Base-by-base conservation (phyloP, 1,140 invertebrate species). In the Ceratosolen solmsi region DNA sequence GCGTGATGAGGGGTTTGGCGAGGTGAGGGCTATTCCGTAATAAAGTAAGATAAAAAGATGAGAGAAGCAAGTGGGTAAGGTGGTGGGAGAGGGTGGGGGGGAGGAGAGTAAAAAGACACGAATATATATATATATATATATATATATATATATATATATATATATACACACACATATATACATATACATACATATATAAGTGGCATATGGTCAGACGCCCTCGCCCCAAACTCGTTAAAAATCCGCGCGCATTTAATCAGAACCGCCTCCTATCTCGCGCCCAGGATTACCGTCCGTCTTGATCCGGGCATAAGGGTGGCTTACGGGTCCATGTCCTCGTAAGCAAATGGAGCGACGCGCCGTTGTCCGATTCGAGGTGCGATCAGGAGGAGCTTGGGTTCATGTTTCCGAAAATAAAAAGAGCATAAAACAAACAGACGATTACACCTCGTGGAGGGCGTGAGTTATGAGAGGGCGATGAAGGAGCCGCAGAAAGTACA, bases 191-290 rank as follows among this genome's bases (percentile, higher is more conserved):
- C n/a, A n/a, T n/a, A n/a, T 88, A 86, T 89, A 30, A 71, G 87
- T 85, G 84, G 87, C 89, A 90, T 90, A 91, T 90, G 89, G 88
- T 86, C 82, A 84, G 84, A 80, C 84, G 86, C 84, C 76, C 83
- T 84, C 85, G 80, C 86, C 63, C 82, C 71, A 80, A n/a, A 36
- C 80, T 77, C 73, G 83, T 85, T 65, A 83, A 73, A 80, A 82
- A 80, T 78, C 75, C 46, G 58, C 77, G 70, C 20, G 36, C 51
- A 58, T 75, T 83, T 83, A 79, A 74, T 56, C 54, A 33, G 9
- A 74, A 25, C 9, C 13, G 25, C 72, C 60, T 77, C 38, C 58
- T 76, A 22, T 25, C 56, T 22, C 51, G 51, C 51, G 51, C 17
- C 20, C 51, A 15, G 51, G 51, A 54, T 54, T 54, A 54, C 51